phyloP scores from a whole-genome alignment of 2,797 vertebrate species.

The Channa striata region DNA sequence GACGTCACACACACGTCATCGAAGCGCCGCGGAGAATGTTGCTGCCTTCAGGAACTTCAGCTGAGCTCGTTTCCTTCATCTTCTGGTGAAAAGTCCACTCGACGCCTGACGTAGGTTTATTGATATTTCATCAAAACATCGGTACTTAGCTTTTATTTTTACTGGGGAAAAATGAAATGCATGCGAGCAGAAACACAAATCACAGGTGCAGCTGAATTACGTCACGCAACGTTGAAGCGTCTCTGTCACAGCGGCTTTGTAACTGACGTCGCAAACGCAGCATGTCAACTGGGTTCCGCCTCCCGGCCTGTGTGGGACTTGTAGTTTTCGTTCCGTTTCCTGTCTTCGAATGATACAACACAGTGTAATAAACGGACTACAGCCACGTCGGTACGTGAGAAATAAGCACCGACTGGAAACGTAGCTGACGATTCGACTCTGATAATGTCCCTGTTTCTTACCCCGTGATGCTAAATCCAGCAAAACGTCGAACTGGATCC shows the following conservation, averaged over 20 bases:
- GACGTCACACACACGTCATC: not conserved
- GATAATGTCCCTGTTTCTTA: constrained; percentile 5
- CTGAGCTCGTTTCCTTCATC: rapidly evolving
- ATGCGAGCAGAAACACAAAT: no score
- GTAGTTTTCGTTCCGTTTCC: constrained; percentile 42
- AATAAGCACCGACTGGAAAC: constrained; percentile 47
- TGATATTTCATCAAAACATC: no score
- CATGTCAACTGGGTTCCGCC: rapidly evolving
- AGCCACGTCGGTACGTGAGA: not conserved
- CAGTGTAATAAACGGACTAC: constrained; percentile 46
- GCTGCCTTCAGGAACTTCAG: constrained; percentile 10
- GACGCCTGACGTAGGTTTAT: not conserved
- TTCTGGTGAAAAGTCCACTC: not conserved
- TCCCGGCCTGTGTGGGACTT: constrained; percentile 23
- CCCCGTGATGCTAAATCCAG: rapidly evolving
- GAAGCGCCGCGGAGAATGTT: not conserved
- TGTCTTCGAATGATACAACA: rapidly evolving
- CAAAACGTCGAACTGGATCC: rapidly evolving
- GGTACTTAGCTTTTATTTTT: no score
- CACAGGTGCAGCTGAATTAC: not conserved
- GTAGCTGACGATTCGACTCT: not conserved
- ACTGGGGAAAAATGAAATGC: no score
- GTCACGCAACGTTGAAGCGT: no score
- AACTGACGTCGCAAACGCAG: not conserved
- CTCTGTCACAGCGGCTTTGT: no score